Base-by-base conservation (phyloP, 1,140 invertebrate genomes). In the Drosophila pruinosa region DNA sequence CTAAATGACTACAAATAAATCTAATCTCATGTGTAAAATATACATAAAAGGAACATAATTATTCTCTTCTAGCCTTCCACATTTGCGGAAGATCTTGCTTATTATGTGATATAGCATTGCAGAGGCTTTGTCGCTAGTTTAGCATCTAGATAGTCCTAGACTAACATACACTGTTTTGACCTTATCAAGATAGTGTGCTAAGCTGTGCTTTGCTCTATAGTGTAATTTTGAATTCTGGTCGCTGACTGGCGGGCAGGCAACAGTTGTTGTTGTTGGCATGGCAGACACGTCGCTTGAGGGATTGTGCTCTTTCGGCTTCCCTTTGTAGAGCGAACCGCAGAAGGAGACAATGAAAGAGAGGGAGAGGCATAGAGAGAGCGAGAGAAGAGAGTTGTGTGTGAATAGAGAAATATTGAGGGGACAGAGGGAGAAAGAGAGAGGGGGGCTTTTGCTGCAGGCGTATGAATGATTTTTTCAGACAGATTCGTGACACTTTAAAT, bases 401-500 rank as follows among this genome's bases (percentile, higher is more conserved):
- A 26, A 21, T 14, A 50, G 26, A 26, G 47, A 14, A 36, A 28
- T 19, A 21, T 12, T 8, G 22, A 28, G 5, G 26, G 24, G 53
- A 45, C 8, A 28, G 22, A 50, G 43, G 31, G 12, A 39, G 39
- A 36, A 15, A 14, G 12, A n/a, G 57, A 41, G 17, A 14, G 57
- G 43, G 28, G 53, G 47, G 59, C 59, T 38, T 38, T 7, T 58
- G 85, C 81, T 81, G 67, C 78, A 63, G 78, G 83, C 78, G 75
- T 72, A 88, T 78, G 78, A 82, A 88, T 89, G 83, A 89, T 82
- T 78, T 88, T 78, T 77, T 67, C 63, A 72, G 82, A 88, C 82
- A 88, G 82, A 89, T 82, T 88, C 82, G 82, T 88, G 82, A 88
- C 82, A 88, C 82, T 88, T 88, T 89, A 82, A 88, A 88, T 88